Percentiles rank a stretch among this genome's conserved stretches.
Conservation (phyloP, 1,140 invertebrate species). For the Drosophila bocqueti region DNA sequence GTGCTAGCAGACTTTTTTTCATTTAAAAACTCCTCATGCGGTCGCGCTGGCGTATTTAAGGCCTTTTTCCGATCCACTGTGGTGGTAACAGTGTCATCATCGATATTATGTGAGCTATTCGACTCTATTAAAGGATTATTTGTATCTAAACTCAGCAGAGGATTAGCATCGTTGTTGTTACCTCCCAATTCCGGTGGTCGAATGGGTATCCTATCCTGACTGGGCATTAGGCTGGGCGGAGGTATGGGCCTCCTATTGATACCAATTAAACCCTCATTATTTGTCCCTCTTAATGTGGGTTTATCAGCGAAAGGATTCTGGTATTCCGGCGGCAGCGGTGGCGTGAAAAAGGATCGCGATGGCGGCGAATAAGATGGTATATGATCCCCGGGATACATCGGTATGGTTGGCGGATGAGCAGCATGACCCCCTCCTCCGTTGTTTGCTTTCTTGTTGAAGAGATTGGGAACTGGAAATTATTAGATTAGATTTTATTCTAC, state of each 20-base stretch:
- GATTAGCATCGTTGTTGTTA: slow-evolving; percentile 41
- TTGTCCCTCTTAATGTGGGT: slow-evolving; percentile 91
- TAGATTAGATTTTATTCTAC: neutral
- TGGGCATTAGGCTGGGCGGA: slow-evolving; percentile 90
- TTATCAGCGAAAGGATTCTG: slow-evolving; percentile 93
- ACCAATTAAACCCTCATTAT: slow-evolving; percentile 82
- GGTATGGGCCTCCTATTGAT: slow-evolving; percentile 90
- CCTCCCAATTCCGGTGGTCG: slow-evolving; percentile 86
- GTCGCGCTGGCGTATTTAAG: slow-evolving; percentile 89
- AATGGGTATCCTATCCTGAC: slow-evolving; percentile 92
- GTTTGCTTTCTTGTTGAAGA: slow-evolving; percentile 85
- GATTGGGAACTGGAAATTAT: slow-evolving; percentile 73
- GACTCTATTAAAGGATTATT: slow-evolving; percentile 40
- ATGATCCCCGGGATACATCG: slow-evolving; percentile 86
- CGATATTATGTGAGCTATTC: slow-evolving; percentile 34
- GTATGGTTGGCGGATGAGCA: slow-evolving; percentile 84
- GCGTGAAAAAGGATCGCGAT: slow-evolving; percentile 91
- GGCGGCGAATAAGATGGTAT: slow-evolving; percentile 93
- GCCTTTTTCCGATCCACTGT: slow-evolving; percentile 87
- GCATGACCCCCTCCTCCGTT: slow-evolving; percentile 41
- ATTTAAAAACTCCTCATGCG: slow-evolving; percentile 16
- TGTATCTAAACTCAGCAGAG: slow-evolving; percentile 23
- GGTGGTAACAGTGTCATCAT: slow-evolving; percentile 20
- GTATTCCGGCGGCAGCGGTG: slow-evolving; percentile 91
- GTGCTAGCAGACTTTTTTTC: slow-evolving; percentile 20